Base-by-base conservation (phyloP, 2,888 invertebrate genomes). In the Pseudococcus jackbeardsleyi region DNA sequence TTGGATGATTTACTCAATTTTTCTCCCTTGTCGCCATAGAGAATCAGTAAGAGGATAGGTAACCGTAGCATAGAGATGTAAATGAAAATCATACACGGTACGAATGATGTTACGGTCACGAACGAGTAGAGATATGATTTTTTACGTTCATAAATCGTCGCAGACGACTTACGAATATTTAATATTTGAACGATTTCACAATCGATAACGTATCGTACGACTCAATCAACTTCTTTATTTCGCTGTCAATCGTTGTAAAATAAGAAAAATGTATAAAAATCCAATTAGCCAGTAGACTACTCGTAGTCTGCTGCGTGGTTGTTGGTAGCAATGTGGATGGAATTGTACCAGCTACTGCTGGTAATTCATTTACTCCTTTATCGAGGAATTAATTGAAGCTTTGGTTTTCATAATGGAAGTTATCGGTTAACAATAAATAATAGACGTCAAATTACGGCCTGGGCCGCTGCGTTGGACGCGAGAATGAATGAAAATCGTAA, bases 101-200 rank as follows among this genome's bases (percentile, higher is more conserved):
- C 33, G 39, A 77, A 39, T 77, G 77, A 77, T 77, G 39, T 77
- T 77, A 77, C 77, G 77, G 77, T 77, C 77, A 77, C 77, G 77
- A 77, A 17, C 64, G 22, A 64, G 22, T 64, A 4, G 6, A 8
- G 15, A 33, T 33, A 72, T 12, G 11, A 72, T 11, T 72, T 26
- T 72, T 72, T 72, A 33, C 72, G 39, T 26, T 33, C 72, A 72
- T 33, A 17, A 82, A 42, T 46, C 46, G 46, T 46, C 22, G 79
- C 46, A 82, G 79, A 82, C 79, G 46, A 82, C 15, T 82, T 46
- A 46, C 46, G 79, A 82, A 82, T 82, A 82, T 46, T 82, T 82
- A 82, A 82, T 82, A 82, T 82, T 82, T 19, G 19, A 82, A 82
- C 46, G 79, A 82, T 82, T 82, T 82, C 79, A 82, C 79, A 82